Evolutionary conservation across 2,113 vertebrate species (phyloP), one percentile per base, ranked within the genome.

Genomic region (Cricetomys ansorgei): DNA sequence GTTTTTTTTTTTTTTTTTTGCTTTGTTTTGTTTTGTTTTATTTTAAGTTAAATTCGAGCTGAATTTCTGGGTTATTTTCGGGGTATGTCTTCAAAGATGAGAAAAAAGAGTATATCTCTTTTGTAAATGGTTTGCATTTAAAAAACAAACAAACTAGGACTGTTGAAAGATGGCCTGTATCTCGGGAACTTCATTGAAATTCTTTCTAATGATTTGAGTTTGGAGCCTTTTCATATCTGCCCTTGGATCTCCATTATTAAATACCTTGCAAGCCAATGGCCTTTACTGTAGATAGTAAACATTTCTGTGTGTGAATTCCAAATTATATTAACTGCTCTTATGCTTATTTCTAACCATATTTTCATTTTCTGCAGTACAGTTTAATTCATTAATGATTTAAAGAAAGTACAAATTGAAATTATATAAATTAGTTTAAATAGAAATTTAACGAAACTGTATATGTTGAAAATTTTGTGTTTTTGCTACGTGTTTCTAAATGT

Each of bases 321-420:
- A 79, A 53, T 92, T 45, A 55, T 69, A 1, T 72, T 91, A 43
- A 76, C 29, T 91, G 45, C 65, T 92, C 5, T 69, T 92, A 40
- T 90, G 7, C 34, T 84, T 34, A 40, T 69, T 55, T 76, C 50
- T 34, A 81, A 76, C 13, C 27, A 40, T n/a, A 34, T 91, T 91
- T 94, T 43, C 72, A 72, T 92, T 88, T 93, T 40, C 43, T 92
- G 5, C 29, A 76, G 1, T 31, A 10, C 25, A 91, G 80, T 91
- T 75, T 8, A 84, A 81, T 89, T 95, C 16, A 89, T 86, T 84
- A 8, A 40, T 92, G 4, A 40, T 83, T 96, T 96, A 31, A 83
- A 92, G 83, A 91, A 79, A 48, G 13, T 75, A 80, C 67, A 50
- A 0, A 23, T 75, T 72, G 37, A 81, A 89, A 84, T 76, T 53